Conservation (phyloP, 2,113 vertebrate species). For the Melanerpes formicivorus region DNA sequence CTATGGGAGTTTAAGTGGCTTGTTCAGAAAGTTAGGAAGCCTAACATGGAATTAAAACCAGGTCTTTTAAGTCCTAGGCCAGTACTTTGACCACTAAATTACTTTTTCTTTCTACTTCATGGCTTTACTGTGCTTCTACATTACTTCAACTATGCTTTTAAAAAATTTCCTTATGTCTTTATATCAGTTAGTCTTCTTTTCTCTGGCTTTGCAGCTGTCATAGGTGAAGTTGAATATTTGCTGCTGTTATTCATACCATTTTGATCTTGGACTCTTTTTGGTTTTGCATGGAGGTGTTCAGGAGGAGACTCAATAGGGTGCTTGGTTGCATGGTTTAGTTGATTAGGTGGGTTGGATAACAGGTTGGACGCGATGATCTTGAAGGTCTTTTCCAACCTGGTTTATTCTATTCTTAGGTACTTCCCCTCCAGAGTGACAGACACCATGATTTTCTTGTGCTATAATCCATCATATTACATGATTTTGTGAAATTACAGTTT, state of each 20-base stretch:
- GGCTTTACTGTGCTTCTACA: neutral
- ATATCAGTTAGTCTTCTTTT: neutral
- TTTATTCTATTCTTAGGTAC: no score
- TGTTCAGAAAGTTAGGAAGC: neutral
- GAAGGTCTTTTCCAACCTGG: no score
- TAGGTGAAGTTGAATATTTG: no score
- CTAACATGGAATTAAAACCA: neutral
- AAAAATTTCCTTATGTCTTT: neutral
- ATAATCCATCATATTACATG: no score
- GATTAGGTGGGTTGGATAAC: no score
- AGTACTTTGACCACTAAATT: neutral
- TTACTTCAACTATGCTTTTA: neutral
- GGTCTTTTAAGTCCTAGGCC: neutral
- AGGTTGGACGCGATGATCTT: no score
- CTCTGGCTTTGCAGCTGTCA: neutral
- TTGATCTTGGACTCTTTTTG: neutral
- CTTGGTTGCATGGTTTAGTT: no score
- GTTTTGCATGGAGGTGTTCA: neutral
- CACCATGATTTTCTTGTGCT: no score
- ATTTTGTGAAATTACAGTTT: no score
- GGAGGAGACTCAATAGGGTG: no score
- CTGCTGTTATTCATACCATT: neutral
- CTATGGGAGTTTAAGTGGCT: neutral
- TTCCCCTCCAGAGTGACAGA: neutral
- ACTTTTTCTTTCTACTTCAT: neutral